Evolutionary conservation across 2,888 invertebrate genomes (phyloP).

Genomic region (Dryocosmus kuriphilus): DNA sequence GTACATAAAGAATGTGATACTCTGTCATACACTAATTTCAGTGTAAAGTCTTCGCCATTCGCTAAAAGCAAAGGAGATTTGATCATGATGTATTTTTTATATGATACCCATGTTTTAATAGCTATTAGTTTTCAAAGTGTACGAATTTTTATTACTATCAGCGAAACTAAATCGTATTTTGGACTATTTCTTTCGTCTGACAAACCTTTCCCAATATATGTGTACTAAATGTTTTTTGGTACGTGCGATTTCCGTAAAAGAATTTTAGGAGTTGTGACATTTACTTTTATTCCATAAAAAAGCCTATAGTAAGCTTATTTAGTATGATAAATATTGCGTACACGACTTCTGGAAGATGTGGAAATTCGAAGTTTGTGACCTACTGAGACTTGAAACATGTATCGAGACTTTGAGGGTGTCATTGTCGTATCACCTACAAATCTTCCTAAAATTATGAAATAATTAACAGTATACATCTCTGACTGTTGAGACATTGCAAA

Average conservation of each 20-base stretch:
- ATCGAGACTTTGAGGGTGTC: neutral
- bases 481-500: neutral
- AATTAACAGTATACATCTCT: neutral
- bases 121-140: neutral
- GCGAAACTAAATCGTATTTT: neutral
- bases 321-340: neutral
- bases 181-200: constrained; percentile 18
- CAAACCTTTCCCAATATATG: constrained; percentile 22
- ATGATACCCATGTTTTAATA: neutral
- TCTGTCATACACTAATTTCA: neutral
- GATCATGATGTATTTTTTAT: neutral
- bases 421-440: neutral
- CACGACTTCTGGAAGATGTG: neutral
- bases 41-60: neutral
- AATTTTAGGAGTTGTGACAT: constrained; percentile 2
- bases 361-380: neutral
- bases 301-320: neutral
- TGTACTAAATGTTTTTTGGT: neutral
- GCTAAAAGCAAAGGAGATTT: neutral
- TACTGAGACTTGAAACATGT: neutral
- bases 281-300: neutral
- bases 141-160: neutral
- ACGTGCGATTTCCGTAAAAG: neutral
- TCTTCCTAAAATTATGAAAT: neutral
- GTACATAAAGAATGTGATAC: neutral